Base-by-base conservation (phyloP, 2,888 invertebrate genomes). In the Pachliopta kotzebuea region DNA sequence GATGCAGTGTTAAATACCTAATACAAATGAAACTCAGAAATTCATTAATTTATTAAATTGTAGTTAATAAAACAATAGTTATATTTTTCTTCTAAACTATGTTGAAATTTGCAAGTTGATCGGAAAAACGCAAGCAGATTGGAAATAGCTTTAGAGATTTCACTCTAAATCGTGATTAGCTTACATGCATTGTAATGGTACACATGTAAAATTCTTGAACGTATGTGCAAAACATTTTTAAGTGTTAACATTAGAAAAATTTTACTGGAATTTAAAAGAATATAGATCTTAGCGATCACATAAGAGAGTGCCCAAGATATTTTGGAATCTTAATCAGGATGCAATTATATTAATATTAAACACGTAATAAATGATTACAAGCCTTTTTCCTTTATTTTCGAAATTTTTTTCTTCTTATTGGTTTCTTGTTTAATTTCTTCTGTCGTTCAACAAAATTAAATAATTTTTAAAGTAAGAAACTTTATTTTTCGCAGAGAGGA, bases 41-140 rank as follows among this genome's bases (percentile, higher is more conserved):
- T 45, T 45, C 18, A n/a, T 45, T 7, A 7, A 45, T 1, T 6
- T n/a, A 45, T 3, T 45, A 18, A 45, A 45, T 4, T 45, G 45
- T 18, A n/a, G 11, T 45, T 4, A 45, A 45, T 4, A 45, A 45
- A n/a, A 45, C n/a, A n/a, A 45, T 1, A 45, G 45, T 45, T n/a
- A 45, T 45, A 45, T 6, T 45, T 45, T n/a, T 18, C 6, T n/a
- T 45, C 6, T 45, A 2, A 31, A 54, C 17, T 37, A 1, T 53
- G 42, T 49, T 63, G n/a, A 45, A 21, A 63, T 63, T 63, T 63
- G 31, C 55, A 63, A 57, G 49, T 59, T 45, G 31, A 59, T 59
- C 0, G 29, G n/a, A 54, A 18, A 37, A 56, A 55, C 14, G 56
- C 60, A 60, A 56, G 56, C 54, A 57, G 23, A 37, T 65, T 56